Base-by-base conservation (phyloP, 2,797 vertebrate genomes). In the Neosalanx taihuensis region DNA sequence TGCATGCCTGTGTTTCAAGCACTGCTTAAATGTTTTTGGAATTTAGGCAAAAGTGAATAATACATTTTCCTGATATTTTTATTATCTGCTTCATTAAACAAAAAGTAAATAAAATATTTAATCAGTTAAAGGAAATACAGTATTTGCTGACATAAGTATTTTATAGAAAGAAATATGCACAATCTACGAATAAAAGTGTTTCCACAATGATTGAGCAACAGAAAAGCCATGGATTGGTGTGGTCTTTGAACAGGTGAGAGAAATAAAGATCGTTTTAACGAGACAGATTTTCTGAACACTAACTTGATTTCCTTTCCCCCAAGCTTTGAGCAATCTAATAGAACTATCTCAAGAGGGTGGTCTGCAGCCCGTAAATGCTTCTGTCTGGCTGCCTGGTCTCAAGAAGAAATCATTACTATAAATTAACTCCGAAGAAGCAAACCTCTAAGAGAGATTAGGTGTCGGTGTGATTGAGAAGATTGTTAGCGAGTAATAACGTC, bases 401-500 rank as follows among this genome's bases (percentile, higher is more conserved):
- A 70, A 73, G 74, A 67, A 73, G 75, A 82, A 79, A 74, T 81
- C 72, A 80, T 84, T 82, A 79, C 67, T 81, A 73, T 75, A 77
- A 80, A 87, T 86, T 73, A 75, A 80, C 67, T 73, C 23, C 63
- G 79, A 33, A 67, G 73, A 49, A 71, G 76, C 67, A 82, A 72
- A 64, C 69, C 68, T 23, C 61, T 64, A 10, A n/a, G 74, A 79
- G 79, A 74, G 74, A 86, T 85, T 82, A 71, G 74, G 70, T 35
- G 23, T 79, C 70, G 49, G 4, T 23, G 53, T 84, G 83, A 81
- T 74, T 84, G 71, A 83, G 72, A 83, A 81, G 74, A 76, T 69
- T 81, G 78, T 87, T 81, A 85, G 79, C 70, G 49, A 75, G 79
- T 74, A 86, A 84, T 87, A 82, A 84, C 76, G 72, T 76, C 73